Evolutionary conservation across 2,113 vertebrate genomes (phyloP), one percentile per base, ranked within the genome.

Genomic region (Ptyas mucosa): DNA sequence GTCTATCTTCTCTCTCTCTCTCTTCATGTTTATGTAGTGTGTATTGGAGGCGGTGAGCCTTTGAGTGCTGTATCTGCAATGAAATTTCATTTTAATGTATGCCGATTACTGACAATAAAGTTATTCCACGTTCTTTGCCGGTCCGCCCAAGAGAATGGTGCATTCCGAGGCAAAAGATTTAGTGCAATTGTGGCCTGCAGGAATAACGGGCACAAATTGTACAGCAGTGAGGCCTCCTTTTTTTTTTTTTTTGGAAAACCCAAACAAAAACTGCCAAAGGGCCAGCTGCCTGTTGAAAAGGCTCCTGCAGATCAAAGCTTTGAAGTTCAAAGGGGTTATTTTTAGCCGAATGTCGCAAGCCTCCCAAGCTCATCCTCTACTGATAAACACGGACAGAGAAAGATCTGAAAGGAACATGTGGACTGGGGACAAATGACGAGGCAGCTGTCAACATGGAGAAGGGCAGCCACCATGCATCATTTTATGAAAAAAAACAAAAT

Each of bases 261-360:
- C 57, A 93, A 95, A 2, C 88, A 29, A 93, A 75, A 86, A 91
- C 43, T 92, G 34, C 93, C 3, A 86, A 21, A 64, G 49, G 0
- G 0, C 89, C 93, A 91, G 89, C 0, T 89, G 69, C 43, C 20
- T 54, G n/a, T 29, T 61, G 18, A 52, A 85, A 86, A n/a, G n/a
- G 12, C 20, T 39, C 34, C 92, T 49, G 85, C 91, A 52, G 89
- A 93, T 29, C 89, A 92, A 96, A 92, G 91, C 89, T 89, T 89
- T 94, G 49, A 34, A 23, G 1, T 0, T 91, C 58, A 88, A 26
- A 94, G 94, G 64, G 89, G 43, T 64, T 96, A 90, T 61, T 96
- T 94, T 96, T 94, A 96, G 94, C 93, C 95, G 93, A 94, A 96
- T 94, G 95, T 95, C 91, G 61, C 87, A 96, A 96, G 94, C 93